A percentile compares a stretch with the other conserved stretches of the same genome.
phyloP scores from a whole-genome alignment of 2,888 invertebrate genomes.

The Uropetala carovei region DNA sequence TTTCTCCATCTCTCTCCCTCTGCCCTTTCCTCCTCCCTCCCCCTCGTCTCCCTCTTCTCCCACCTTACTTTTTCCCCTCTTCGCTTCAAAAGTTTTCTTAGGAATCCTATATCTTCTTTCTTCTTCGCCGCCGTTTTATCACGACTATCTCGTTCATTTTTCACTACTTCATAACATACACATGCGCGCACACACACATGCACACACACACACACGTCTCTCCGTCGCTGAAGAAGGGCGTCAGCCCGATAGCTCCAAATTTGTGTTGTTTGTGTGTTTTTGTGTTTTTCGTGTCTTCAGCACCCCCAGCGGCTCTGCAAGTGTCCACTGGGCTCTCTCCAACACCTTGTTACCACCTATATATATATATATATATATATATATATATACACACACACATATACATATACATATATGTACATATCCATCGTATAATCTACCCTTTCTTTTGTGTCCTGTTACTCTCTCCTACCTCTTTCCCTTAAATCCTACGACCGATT shows the following conservation, averaged over 20 bases:
- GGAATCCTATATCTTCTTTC: neutral
- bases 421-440: neutral
- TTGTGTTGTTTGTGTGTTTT: too few species aligned
- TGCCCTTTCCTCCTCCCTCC: neutral
- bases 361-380: too few species aligned
- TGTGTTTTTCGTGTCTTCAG: too few species aligned
- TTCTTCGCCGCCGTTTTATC: neutral
- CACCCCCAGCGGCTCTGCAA: too few species aligned
- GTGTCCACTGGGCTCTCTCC: too few species aligned
- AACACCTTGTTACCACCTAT: too few species aligned
- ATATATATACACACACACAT: too few species aligned
- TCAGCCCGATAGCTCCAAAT: too few species aligned
- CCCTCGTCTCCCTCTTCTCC: neutral
- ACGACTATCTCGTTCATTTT: neutral
- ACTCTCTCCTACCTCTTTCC: neutral
- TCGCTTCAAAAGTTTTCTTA: neutral
- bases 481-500: neutral
- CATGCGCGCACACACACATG: too few species aligned
- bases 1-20: neutral
- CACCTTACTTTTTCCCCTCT: neutral
- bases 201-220: too few species aligned
- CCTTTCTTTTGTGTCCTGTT: neutral
- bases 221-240: too few species aligned
- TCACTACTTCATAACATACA: neutral
- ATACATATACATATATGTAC: too few species aligned